phyloP scores from a whole-genome alignment of 2,797 vertebrate species.

The Bradypodion ventrale region DNA sequence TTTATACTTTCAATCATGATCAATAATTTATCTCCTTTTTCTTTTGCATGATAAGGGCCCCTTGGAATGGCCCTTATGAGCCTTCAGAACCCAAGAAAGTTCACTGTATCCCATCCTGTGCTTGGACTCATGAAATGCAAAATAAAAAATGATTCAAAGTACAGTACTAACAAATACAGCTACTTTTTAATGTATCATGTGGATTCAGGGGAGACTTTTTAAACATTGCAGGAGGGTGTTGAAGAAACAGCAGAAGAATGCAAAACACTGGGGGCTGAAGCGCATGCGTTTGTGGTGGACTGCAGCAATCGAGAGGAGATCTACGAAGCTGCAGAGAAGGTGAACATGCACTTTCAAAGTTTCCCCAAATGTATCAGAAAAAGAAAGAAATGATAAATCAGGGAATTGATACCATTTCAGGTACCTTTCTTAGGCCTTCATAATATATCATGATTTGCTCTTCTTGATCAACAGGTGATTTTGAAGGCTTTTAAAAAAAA shows the following conservation, averaged over 20 bases:
- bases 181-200: not conserved
- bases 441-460: too few relatives aligned
- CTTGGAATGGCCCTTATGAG: not conserved
- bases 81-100: not conserved
- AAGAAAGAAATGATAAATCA: too few relatives aligned
- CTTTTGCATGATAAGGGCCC: not conserved
- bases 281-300: conserved; percentile 71
- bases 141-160: not conserved
- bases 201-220: not conserved
- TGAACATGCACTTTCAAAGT: conserved; percentile 26
- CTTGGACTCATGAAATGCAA: not conserved
- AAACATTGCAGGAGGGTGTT: conserved; percentile 61
- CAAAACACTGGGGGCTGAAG: conserved; percentile 66
- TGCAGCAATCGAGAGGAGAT: conserved; percentile 76
- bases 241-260: conserved; percentile 75
- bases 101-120: not conserved
- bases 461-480: too few relatives aligned
- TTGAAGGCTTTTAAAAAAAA: too few relatives aligned
- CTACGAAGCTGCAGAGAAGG: conserved; percentile 71
- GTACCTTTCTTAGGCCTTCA: too few relatives aligned
- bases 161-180: too few relatives aligned
- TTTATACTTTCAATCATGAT: not conserved
- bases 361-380: rapidly evolving
- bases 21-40: not conserved
- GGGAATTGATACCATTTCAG: too few relatives aligned